phyloP scores from a whole-genome alignment of 2,888 invertebrate genomes.

The Charanyca ferruginea region DNA sequence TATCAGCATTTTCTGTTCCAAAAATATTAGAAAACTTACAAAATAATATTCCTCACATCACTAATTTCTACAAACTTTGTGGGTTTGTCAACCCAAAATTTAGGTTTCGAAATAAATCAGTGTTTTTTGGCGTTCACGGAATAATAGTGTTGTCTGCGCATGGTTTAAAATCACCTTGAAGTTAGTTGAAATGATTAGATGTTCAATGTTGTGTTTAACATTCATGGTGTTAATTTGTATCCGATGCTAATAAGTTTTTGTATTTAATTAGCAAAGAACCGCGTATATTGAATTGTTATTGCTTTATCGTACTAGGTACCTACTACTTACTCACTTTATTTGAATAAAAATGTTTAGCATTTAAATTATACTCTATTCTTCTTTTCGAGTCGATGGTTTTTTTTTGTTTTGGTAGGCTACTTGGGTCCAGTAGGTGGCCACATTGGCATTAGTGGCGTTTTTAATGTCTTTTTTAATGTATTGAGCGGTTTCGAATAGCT shows the following conservation, averaged over 20 bases:
- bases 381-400: no score
- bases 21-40: no score
- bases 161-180: conserved; percentile 30
- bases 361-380: conserved; percentile 6
- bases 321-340: not conserved
- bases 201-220: conserved; percentile 26
- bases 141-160: not conserved
- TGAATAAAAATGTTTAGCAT: not conserved
- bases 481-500: no score
- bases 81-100: not conserved
- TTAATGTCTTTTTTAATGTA: no score
- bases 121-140: not conserved
- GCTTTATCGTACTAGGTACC: not conserved
- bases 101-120: not conserved
- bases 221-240: conserved; percentile 44
- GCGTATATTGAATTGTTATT: conserved; percentile 7
- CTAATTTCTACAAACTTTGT: not conserved
- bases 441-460: no score
- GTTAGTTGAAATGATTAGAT: conserved; percentile 55
- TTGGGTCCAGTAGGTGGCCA: no score
- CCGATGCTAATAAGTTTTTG: conserved; percentile 26
- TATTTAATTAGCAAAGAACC: conserved; percentile 34
- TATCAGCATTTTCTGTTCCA: no score
- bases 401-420: no score
- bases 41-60: no score